Conservation (phyloP, 92 coral and sea anemone genomes). For the Parazoanthus atlanticus region DNA sequence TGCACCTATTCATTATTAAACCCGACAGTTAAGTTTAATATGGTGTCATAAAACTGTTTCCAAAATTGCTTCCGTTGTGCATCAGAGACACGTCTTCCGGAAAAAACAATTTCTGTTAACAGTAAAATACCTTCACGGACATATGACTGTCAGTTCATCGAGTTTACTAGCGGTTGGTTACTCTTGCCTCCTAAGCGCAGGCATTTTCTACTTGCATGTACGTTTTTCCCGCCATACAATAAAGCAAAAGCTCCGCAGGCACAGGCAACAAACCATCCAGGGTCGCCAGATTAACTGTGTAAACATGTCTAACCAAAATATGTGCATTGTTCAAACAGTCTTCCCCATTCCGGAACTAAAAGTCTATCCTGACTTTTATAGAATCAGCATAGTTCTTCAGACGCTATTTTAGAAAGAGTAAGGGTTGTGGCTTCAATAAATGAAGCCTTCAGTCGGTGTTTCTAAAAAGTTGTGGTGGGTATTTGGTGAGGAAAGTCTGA, state of each 20-base stretch:
- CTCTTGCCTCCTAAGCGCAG: no score
- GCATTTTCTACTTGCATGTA: background rate
- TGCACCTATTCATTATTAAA: constrained; percentile 21
- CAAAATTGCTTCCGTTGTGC: constrained; percentile 1
- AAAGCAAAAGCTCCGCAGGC: background rate
- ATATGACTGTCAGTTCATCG: background rate
- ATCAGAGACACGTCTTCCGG: background rate
- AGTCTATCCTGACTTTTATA: no score
- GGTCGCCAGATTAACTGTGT: background rate
- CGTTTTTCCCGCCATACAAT: constrained; percentile 7
- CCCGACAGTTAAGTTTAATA: background rate
- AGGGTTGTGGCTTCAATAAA: no score
- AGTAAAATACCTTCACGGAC: no score
- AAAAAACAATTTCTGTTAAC: no score
- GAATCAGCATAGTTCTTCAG: no score
- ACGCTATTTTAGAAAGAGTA: no score
- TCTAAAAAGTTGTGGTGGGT: background rate
- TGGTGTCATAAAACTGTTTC: constrained; percentile 4
- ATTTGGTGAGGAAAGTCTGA: background rate
- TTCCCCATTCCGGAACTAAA: no score
- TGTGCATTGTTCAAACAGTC: no score
- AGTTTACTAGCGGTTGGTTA: no score
- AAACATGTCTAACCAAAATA: no score
- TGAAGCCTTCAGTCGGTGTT: background rate
- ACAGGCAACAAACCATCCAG: background rate